Percentiles rank a stretch among this genome's conserved stretches.
These are phyloP conservation scores for Cyanoramphus novaezelandiae DNA, from an alignment of 2,113 vertebrate species.

Conservation along the genomic window DNA sequence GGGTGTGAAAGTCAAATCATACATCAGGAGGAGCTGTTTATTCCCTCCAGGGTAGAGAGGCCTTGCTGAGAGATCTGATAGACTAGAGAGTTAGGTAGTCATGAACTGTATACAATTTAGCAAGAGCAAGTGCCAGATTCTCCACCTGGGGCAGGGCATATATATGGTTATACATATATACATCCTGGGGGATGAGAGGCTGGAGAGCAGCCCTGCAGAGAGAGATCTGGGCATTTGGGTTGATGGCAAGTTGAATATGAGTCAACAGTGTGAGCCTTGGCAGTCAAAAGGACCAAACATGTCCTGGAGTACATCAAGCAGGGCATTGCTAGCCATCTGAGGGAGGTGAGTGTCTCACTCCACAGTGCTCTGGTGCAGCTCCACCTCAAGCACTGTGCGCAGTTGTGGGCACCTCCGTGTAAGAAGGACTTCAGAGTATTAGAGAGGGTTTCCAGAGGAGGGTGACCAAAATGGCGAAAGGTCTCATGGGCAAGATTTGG, in stretches of 20 bases:
- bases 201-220: neutral
- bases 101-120: neutral
- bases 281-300: fast-evolving
- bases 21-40: neutral
- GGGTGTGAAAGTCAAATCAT: neutral
- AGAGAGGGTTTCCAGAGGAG: neutral
- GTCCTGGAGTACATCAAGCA: neutral
- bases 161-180: neutral
- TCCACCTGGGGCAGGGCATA: neutral
- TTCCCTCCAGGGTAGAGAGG: neutral
- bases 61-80: neutral
- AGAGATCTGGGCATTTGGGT: fast-evolving
- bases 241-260: too few relatives aligned
- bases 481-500: fast-evolving
- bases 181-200: neutral
- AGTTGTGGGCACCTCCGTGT: fast-evolving
- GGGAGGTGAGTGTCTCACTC: fast-evolving
- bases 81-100: neutral
- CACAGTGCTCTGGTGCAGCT: fast-evolving
- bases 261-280: neutral
- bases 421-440: neutral
- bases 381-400: fast-evolving
- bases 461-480: neutral
- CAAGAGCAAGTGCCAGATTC: neutral
- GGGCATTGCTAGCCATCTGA: fast-evolving